Conservation (phyloP, 2,888 invertebrate genomes). For the Epistrophella euchroma region DNA sequence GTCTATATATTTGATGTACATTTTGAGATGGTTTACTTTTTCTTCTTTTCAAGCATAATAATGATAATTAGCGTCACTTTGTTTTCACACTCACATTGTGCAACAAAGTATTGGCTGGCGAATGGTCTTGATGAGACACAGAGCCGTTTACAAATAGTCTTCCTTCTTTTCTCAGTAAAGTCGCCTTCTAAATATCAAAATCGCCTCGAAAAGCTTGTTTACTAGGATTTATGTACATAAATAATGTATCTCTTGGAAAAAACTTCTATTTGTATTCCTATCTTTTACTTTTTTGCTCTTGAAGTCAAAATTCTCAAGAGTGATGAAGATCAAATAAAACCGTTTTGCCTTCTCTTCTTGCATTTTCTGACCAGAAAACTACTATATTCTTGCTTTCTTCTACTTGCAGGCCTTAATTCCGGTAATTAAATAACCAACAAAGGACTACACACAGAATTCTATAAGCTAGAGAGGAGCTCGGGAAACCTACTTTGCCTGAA, state of each 20-base stretch:
- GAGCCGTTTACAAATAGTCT: neutral
- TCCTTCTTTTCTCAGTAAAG: neutral
- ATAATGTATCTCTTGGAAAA: neutral
- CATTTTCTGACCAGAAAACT: conserved; percentile 1
- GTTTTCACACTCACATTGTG: conserved; percentile 24
- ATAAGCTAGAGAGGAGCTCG: conserved; percentile 18
- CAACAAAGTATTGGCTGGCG: conserved; percentile 15
- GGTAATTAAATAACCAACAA: conserved; percentile 66
- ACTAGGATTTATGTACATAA: neutral
- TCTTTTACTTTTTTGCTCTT: neutral
- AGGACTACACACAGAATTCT: conserved; percentile 27
- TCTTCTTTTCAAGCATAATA: conserved; percentile 47
- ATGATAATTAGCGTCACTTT: conserved; percentile 51
- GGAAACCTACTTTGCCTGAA: conserved; percentile 7
- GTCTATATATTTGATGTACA: conserved; percentile 60
- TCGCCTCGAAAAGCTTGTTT: neutral
- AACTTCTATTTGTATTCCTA: neutral
- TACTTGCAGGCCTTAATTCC: conserved; percentile 62
- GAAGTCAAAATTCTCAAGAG: neutral
- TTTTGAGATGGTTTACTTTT: conserved; percentile 44
- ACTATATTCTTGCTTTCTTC: conserved; percentile 22
- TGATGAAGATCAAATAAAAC: conserved; percentile 1
- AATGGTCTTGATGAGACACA: neutral
- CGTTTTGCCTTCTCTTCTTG: neutral
- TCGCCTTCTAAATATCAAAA: neutral